phyloP scores from a whole-genome alignment of 35 echinoderm and acorn worm genomes.

The Eucidaris tribuloides region DNA sequence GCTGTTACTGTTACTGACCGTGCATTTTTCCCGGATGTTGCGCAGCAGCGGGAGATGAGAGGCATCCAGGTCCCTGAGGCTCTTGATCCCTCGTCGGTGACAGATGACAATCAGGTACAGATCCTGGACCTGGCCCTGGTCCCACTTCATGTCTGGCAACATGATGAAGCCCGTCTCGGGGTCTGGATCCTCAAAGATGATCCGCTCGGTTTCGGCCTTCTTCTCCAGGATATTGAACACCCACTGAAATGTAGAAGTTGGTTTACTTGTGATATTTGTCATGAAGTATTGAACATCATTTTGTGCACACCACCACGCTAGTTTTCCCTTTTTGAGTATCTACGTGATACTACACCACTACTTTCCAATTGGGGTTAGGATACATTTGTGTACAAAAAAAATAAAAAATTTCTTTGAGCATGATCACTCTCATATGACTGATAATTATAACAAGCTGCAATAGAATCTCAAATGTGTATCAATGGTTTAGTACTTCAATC shows the following conservation, averaged over 20 bases:
- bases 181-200: slow-evolving; percentile 91
- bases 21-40: slow-evolving; percentile 84
- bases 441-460: no score
- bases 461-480: no score
- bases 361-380: no score
- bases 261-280: not conserved
- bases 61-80: slow-evolving; percentile 69
- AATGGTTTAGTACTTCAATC: no score
- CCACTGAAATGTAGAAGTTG: slow-evolving; percentile 63
- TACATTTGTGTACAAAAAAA: no score
- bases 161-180: slow-evolving; percentile 80
- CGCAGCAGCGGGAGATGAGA: slow-evolving; percentile 77
- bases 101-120: slow-evolving; percentile 86
- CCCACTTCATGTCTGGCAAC: slow-evolving; percentile 98
- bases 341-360: no score
- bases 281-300: no score
- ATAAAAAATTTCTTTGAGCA: no score
- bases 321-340: not conserved
- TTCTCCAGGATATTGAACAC: slow-evolving; percentile 97
- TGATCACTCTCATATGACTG: no score
- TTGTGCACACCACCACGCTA: not conserved
- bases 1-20: no score
- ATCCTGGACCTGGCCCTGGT: slow-evolving; percentile 54
- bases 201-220: slow-evolving; percentile 79
- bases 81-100: slow-evolving; percentile 62